Evolutionary conservation across 2,113 vertebrate genomes (phyloP).

Genomic region (Leptocoma aspasia): DNA sequence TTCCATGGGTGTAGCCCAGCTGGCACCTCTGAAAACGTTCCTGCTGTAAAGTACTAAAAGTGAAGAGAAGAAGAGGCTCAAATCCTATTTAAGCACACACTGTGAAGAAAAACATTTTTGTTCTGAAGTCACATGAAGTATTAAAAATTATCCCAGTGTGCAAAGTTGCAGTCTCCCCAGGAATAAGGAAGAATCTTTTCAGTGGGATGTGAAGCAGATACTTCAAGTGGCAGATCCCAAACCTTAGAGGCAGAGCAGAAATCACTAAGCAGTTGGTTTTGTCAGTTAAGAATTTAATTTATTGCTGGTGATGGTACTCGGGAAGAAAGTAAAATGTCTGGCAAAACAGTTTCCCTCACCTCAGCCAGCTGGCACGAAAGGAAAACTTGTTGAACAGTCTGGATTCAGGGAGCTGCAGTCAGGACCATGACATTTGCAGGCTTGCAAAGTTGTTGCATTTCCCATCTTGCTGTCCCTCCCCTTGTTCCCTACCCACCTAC

Average conservation of each 20-base stretch:
- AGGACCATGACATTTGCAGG: neutral
- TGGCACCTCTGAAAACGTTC: neutral
- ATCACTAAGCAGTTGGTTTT: neutral
- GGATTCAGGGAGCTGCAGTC: neutral
- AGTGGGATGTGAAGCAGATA: neutral
- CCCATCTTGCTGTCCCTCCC: neutral
- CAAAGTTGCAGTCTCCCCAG: neutral
- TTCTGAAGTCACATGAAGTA: neutral
- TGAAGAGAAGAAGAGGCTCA: neutral
- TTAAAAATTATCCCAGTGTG: neutral
- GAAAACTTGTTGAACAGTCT: neutral
- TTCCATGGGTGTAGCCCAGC: neutral
- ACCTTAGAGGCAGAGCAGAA: neutral
- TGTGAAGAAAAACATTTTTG: neutral
- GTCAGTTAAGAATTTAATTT: neutral
- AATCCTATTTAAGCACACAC: neutral
- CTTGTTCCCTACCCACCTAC: slow-evolving; percentile 25
- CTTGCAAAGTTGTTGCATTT: neutral
- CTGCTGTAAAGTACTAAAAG: neutral
- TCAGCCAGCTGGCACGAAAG: neutral
- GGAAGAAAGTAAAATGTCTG: neutral
- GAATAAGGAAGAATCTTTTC: neutral
- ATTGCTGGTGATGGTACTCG: neutral
- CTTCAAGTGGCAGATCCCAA: neutral
- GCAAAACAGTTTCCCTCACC: neutral